Evolutionary conservation across 2,797 vertebrate genomes (phyloP).

Genomic region (Threskiornis aethiopicus): DNA sequence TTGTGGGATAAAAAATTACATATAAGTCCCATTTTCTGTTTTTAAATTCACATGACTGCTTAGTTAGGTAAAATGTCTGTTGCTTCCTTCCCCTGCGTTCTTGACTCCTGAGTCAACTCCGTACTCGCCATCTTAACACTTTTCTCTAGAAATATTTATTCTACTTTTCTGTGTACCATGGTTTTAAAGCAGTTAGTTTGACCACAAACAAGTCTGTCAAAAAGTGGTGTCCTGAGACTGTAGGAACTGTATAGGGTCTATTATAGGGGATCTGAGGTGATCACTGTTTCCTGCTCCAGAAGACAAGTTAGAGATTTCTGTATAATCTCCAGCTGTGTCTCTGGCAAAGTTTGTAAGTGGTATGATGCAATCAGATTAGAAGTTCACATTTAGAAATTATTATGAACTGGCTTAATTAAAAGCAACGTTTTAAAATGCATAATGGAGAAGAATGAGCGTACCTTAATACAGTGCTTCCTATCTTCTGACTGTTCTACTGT

Average conservation of each 20-base stretch:
- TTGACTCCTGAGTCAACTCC: background rate
- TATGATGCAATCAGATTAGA: fast-evolving
- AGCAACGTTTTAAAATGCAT: background rate
- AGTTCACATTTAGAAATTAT: background rate
- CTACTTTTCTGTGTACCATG: background rate
- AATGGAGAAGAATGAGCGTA: background rate
- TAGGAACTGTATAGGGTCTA: background rate
- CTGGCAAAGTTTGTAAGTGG: background rate
- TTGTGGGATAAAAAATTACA: background rate
- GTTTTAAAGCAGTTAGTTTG: background rate
- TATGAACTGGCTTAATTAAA: background rate
- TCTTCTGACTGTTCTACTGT: background rate
- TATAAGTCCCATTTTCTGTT: background rate
- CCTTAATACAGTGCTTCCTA: fast-evolving
- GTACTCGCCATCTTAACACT: background rate
- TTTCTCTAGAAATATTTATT: background rate
- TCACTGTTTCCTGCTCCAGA: background rate
- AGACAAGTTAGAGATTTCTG: background rate
- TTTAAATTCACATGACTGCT: background rate
- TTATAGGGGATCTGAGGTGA: background rate
- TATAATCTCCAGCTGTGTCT: background rate
- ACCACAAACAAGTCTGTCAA: background rate
- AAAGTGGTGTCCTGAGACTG: background rate
- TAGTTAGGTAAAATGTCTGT: background rate
- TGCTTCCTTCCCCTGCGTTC: background rate